Percentiles rank a stretch among this genome's conserved stretches.
These are phyloP conservation scores for Coelopa frigida DNA, from an alignment of 1,140 invertebrate species.

Conservation along the genomic window DNA sequence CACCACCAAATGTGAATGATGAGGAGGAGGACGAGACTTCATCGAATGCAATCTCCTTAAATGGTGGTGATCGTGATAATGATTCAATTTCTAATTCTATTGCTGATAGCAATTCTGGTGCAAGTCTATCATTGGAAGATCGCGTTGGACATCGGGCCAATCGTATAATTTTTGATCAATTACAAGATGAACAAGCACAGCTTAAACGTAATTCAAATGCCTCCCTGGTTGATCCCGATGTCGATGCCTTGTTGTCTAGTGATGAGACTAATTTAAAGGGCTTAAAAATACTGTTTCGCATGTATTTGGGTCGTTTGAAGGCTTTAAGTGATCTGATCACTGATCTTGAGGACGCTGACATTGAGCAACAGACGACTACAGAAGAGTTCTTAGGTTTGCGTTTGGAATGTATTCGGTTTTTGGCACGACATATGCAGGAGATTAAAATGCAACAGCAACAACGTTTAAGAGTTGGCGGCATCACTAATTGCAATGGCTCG, in stretches of 20 bases:
- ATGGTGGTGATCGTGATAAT: constrained; percentile 37
- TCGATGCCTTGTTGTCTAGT: constrained; percentile 1
- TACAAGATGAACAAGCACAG: constrained; percentile 36
- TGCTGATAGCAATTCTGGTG: constrained; percentile 19
- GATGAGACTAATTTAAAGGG: constrained; percentile 34
- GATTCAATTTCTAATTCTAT: constrained; percentile 35
- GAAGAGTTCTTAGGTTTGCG: constrained; percentile 36
- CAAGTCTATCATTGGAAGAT: constrained; percentile 33
- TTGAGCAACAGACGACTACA: constrained; percentile 30
- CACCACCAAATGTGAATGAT: constrained; percentile 31
- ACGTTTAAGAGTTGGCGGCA: no score
- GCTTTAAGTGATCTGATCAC: constrained; percentile 36
- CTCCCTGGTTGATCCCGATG: constrained; percentile 14
- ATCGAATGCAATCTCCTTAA: constrained; percentile 32
- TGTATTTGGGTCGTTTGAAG: constrained; percentile 41
- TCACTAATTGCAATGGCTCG: no score
- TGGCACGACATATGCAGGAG: constrained; percentile 23
- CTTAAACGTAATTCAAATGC: constrained; percentile 32
- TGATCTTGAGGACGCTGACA: constrained; percentile 34
- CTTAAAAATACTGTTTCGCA: constrained; percentile 40
- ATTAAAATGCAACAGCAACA: constrained; percentile 13
- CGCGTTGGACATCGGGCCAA: constrained; percentile 27
- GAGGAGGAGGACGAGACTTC: constrained; percentile 36
- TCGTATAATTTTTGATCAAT: constrained; percentile 36
- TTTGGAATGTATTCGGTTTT: constrained; percentile 38